These are phyloP conservation scores for Geotria australis DNA, from an alignment of 2,797 vertebrate genomes.

Conservation along the genomic window DNA sequence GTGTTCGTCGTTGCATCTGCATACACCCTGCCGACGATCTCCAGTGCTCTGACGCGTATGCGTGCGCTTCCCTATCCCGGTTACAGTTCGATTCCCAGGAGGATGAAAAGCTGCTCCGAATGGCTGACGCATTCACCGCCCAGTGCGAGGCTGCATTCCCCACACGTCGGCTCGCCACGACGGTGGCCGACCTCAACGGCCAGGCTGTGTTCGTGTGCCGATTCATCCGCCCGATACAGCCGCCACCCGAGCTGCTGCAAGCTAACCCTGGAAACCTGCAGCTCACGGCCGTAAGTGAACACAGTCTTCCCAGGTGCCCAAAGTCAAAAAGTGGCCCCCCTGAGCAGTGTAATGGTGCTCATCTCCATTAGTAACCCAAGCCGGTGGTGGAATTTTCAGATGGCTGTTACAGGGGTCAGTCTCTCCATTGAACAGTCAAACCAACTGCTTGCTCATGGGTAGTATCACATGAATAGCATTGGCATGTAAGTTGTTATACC, in stretches of 20 bases:
- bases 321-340: background rate
- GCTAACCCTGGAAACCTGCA: slow-evolving; percentile 15
- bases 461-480: too few species aligned
- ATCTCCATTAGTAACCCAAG: too few species aligned
- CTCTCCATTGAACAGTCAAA: too few species aligned
- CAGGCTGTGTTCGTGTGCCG: slow-evolving; percentile 60
- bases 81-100: slow-evolving; percentile 70
- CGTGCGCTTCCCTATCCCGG: slow-evolving; percentile 2
- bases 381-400: too few species aligned
- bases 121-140: slow-evolving; percentile 22
- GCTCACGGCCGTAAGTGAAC: slow-evolving; percentile 26
- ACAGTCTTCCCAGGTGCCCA: background rate
- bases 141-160: slow-evolving; percentile 38
- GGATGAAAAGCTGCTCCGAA: slow-evolving; percentile 45
- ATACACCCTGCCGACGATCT: background rate
- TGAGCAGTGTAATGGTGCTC: too few species aligned
- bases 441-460: too few species aligned
- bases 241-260: slow-evolving; percentile 45
- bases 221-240: slow-evolving; percentile 42
- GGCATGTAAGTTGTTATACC: too few species aligned
- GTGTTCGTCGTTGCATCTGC: background rate
- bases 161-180: slow-evolving; percentile 37
- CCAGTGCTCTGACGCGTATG: background rate
- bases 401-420: too few species aligned
- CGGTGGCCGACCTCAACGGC: slow-evolving; percentile 54